Conservation (phyloP, 2,113 vertebrate genomes). For the Oryctolagus cuniculus region DNA sequence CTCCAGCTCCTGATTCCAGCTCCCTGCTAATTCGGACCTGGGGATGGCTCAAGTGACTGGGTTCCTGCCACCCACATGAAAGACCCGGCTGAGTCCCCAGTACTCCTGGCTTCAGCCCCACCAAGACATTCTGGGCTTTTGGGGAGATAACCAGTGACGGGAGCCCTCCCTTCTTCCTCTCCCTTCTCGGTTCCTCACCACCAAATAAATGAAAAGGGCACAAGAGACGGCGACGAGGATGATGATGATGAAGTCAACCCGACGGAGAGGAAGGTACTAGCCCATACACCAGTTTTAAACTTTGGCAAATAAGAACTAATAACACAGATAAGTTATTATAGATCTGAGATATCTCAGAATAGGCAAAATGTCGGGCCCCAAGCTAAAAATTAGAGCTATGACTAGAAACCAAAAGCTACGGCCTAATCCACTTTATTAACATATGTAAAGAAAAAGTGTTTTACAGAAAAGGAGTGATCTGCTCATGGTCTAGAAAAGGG, state of each 20-base stretch:
- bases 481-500: background rate
- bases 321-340: background rate
- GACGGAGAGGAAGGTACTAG: background rate
- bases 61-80: no score
- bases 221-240: background rate
- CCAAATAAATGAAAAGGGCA: background rate
- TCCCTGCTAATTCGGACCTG: no score
- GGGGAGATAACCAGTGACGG: no score
- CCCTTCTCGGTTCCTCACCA: no score
- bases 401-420: constrained; percentile 18
- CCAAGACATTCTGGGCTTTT: no score
- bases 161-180: no score
- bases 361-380: background rate
- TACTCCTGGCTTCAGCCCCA: no score
- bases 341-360: background rate
- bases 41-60: no score
- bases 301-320: background rate
- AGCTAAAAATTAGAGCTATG: background rate
- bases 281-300: background rate
- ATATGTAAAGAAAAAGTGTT: background rate
- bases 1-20: no score
- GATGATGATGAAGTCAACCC: background rate
- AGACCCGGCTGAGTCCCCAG: no score
- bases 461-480: background rate
- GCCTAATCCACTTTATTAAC: background rate